These are phyloP conservation scores for Labrus mixtus DNA, from an alignment of 2,113 vertebrate genomes.

Conservation along the genomic window DNA sequence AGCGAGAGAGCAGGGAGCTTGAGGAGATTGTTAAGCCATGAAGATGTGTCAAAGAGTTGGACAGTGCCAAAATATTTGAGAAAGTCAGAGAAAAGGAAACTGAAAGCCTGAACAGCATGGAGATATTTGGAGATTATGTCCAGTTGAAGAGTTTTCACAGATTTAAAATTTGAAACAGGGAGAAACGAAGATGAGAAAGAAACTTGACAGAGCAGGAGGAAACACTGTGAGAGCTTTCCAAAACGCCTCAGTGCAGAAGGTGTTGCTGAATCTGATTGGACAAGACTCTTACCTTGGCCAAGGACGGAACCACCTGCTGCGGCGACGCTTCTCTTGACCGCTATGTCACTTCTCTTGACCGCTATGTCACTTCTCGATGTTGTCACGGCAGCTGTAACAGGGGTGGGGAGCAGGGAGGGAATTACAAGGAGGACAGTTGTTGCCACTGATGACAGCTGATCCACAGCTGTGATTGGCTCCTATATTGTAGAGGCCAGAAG, in stretches of 20 bases:
- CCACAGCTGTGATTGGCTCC: conserved; percentile 89
- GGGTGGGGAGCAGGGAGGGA: conserved; percentile 71
- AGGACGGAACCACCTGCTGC: conserved; percentile 33
- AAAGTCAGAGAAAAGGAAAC: conserved; percentile 8
- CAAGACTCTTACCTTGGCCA: conserved; percentile 78
- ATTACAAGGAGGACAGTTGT: conserved; percentile 90
- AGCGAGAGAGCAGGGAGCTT: not conserved
- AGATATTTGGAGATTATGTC: conserved; percentile 35
- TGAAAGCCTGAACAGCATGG: conserved; percentile 27
- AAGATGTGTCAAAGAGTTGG: conserved; percentile 48
- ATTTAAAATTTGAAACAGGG: conserved; percentile 28
- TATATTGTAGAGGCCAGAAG: conserved; percentile 88
- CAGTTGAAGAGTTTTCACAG: no score
- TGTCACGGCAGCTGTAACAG: conserved; percentile 72
- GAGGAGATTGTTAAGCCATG: conserved; percentile 64
- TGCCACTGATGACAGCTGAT: conserved; percentile 85
- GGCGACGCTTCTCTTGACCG: conserved; percentile 84
- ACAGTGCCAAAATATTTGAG: conserved; percentile 33
- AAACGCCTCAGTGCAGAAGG: conserved; percentile 18
- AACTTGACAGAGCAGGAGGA: conserved; percentile 7
- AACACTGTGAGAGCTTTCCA: not conserved
- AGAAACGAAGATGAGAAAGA: conserved; percentile 6
- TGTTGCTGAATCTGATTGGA: conserved; percentile 39
- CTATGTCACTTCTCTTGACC: conserved; percentile 86
- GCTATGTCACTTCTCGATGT: conserved; percentile 87